phyloP scores from a whole-genome alignment of 2,113 vertebrate genomes.

The Stigmatopora nigra region DNA sequence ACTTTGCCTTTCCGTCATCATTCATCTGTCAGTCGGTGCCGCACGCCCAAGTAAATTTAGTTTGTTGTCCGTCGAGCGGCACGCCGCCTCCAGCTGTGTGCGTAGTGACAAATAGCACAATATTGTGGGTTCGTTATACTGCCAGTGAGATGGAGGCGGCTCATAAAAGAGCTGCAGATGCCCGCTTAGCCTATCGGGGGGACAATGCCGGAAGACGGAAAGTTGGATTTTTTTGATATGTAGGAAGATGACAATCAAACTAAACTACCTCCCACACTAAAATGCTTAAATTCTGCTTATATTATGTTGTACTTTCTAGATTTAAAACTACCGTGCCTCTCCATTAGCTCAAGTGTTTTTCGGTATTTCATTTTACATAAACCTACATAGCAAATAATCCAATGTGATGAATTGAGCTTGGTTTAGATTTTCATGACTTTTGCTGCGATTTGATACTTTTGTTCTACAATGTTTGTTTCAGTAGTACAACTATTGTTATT shows the following conservation, averaged over 20 bases:
- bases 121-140: constrained; percentile 53
- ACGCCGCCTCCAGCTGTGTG: constrained; percentile 52
- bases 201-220: constrained; percentile 10
- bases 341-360: too few relatives aligned
- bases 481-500: too few relatives aligned
- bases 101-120: constrained; percentile 65
- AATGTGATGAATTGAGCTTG: too few relatives aligned
- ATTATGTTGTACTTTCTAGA: too few relatives aligned
- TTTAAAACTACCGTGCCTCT: too few relatives aligned
- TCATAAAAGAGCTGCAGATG: constrained; percentile 47
- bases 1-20: constrained; percentile 25
- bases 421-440: too few relatives aligned
- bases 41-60: constrained; percentile 54
- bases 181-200: constrained; percentile 47
- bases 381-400: too few relatives aligned
- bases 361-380: too few relatives aligned
- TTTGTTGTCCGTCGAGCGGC: constrained; percentile 41
- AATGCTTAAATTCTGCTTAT: too few relatives aligned
- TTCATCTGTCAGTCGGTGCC: constrained; percentile 30
- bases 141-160: constrained; percentile 56
- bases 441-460: too few relatives aligned
- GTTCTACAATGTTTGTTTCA: too few relatives aligned
- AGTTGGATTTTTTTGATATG: constrained; percentile 9
- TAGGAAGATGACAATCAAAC: constrained; percentile 2
- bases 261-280: too few relatives aligned